Base-by-base conservation (phyloP, 2,797 vertebrate species). In the Phoeniculus purpureus region DNA sequence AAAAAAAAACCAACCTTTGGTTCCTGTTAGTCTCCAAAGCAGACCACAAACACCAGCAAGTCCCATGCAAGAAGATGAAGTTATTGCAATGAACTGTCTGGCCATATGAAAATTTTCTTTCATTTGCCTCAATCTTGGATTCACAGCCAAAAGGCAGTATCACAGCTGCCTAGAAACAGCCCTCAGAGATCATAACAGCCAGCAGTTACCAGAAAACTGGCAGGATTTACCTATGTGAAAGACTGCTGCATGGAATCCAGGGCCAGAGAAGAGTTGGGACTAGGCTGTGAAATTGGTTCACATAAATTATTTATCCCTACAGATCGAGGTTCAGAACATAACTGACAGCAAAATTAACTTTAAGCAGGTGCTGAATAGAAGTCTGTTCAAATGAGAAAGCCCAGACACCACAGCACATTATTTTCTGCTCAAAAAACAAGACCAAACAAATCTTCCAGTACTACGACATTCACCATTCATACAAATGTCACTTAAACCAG, bases 21-120 rank as follows among this genome's bases (percentile, higher is more conserved):
- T 29, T 87, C 62, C 88, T 32, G 31, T 93, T 85, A 87, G 89
- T 77, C 20, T 93, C 79, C 59, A 87, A 78, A 82, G 73, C 90
- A 87, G 50, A 89, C 37, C 65, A 66, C 56, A 66, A 89, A 92
- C 92, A 43, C 4, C 48, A 91, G 62, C 79, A 82, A 93, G 80
- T 71, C 75, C 74, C 90, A 83, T 64, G 85, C 86, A 96, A 83
- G 70, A 81, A 62, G 34, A 92, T 59, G 34, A 78, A 81, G 75
- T 81, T 94, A 90, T 26, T 75, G 52, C 62, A 92, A 81, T 18
- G 3, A 91, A 86, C 55, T 48, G 37, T 72, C 85, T 88, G 72
- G 61, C 65, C 23, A 18, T 19, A 43, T 4, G 64, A 64, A 73
- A 81, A 87, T 82, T 59, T 45, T 54, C 60, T 71, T 85, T 54